These are phyloP conservation scores for Bubo blakistoni DNA, from an alignment of 2,113 vertebrate genomes.

Conservation along the genomic window DNA sequence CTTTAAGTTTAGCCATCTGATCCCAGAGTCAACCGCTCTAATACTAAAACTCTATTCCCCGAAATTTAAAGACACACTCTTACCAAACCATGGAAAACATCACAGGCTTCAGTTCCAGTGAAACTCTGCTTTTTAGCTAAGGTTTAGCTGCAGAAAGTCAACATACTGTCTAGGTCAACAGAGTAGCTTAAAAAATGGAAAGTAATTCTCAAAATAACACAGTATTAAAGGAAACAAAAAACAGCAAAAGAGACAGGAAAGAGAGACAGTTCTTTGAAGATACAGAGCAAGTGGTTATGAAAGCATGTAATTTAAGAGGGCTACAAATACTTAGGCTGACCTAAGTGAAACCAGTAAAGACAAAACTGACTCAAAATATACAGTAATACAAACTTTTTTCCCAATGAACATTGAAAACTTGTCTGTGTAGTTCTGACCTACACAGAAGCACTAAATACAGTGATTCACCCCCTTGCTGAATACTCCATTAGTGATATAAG, in stretches of 20 bases:
- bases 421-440: background rate
- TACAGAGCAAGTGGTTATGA: background rate
- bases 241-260: background rate
- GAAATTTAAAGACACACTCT: background rate
- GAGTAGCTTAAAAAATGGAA: background rate
- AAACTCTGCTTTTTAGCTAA: background rate
- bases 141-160: background rate
- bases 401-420: background rate
- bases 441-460: background rate
- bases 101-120: background rate
- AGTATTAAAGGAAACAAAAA: background rate
- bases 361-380: background rate
- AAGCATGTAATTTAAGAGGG: background rate
- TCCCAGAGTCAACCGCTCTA: background rate
- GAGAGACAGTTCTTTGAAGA: background rate
- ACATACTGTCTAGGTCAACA: background rate
- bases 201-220: background rate
- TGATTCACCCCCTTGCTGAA: rapidly evolving
- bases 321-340: background rate
- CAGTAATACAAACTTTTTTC: background rate
- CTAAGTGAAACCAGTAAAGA: background rate
- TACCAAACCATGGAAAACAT: background rate
- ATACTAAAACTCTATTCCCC: background rate
- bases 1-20: background rate
- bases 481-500: rapidly evolving